phyloP scores from a whole-genome alignment of 2,888 invertebrate species.

The Mesorhabditis spiculigera region DNA sequence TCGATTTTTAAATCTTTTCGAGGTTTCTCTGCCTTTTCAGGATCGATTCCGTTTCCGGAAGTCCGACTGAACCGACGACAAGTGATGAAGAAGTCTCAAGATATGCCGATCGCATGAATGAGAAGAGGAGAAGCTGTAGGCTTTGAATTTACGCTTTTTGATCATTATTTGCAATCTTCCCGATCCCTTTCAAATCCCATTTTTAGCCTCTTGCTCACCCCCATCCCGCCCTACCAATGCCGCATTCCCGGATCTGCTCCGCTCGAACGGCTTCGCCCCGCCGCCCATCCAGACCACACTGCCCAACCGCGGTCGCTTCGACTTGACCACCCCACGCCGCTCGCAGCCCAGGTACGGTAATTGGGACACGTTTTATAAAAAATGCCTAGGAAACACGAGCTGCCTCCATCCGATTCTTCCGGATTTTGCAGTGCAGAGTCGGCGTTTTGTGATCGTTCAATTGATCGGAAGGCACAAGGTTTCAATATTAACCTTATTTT shows the following conservation, averaged over 20 bases:
- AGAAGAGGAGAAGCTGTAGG: not conserved
- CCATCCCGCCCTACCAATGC: not conserved
- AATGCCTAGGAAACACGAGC: not conserved
- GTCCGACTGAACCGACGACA: not conserved
- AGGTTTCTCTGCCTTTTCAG: too few relatives aligned
- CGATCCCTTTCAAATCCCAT: not conserved
- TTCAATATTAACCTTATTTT: too few relatives aligned
- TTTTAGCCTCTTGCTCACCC: slow-evolving; percentile 5
- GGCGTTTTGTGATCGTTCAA: slow-evolving; percentile 2
- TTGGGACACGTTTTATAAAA: not conserved
- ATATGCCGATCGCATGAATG: not conserved
- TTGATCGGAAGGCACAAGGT: slow-evolving; percentile 5
- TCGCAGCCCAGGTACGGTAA: slow-evolving; percentile 5
- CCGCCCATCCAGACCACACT: not conserved
- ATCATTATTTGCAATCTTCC: not conserved
- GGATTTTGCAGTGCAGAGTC: slow-evolving; percentile 3
- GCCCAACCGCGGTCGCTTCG: not conserved
- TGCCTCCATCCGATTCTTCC: slow-evolving; percentile 3
- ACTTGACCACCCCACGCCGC: not conserved
- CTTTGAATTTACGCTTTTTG: not conserved
- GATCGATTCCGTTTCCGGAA: not conserved
- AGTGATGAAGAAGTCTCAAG: not conserved
- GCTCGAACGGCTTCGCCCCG: slow-evolving; percentile 2
- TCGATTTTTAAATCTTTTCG: too few relatives aligned
- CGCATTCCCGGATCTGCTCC: not conserved